These are phyloP conservation scores for Cyphomyrus plagiostoma DNA, from an alignment of 2,113 vertebrate species.

Conservation along the genomic window DNA sequence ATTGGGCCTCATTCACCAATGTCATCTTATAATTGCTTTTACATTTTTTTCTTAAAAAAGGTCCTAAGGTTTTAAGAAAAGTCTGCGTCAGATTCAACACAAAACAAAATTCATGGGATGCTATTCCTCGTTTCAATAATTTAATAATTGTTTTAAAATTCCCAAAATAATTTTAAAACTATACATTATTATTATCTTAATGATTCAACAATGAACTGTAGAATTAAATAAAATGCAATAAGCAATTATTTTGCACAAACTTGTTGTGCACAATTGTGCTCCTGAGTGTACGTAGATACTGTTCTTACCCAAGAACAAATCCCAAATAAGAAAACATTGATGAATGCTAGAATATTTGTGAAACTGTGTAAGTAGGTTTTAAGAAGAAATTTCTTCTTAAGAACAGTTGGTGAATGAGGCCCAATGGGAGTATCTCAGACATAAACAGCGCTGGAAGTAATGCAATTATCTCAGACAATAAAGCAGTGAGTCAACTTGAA, in stretches of 20 bases:
- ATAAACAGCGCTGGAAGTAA: neutral
- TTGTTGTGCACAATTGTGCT: neutral
- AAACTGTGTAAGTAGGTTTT: neutral
- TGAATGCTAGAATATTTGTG: neutral
- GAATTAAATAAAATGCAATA: neutral
- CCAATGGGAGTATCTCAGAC: neutral
- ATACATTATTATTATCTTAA: neutral
- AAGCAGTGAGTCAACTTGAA: conserved; percentile 45
- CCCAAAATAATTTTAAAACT: neutral
- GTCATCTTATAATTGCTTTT: neutral
- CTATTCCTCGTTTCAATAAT: neutral
- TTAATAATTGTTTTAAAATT: neutral
- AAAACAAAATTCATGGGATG: neutral
- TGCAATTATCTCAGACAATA: conserved; percentile 33
- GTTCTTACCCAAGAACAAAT: neutral
- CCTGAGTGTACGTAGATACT: neutral
- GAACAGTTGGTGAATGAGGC: neutral
- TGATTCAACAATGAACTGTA: neutral
- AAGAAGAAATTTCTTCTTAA: neutral
- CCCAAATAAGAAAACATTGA: neutral
- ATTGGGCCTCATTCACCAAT: neutral
- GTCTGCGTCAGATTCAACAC: neutral
- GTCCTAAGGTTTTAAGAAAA: neutral
- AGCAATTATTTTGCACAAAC: neutral
- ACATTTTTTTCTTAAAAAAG: neutral